Evolutionary conservation across 2,113 vertebrate species (phyloP).

Genomic region (Larimichthys polyactis): DNA sequence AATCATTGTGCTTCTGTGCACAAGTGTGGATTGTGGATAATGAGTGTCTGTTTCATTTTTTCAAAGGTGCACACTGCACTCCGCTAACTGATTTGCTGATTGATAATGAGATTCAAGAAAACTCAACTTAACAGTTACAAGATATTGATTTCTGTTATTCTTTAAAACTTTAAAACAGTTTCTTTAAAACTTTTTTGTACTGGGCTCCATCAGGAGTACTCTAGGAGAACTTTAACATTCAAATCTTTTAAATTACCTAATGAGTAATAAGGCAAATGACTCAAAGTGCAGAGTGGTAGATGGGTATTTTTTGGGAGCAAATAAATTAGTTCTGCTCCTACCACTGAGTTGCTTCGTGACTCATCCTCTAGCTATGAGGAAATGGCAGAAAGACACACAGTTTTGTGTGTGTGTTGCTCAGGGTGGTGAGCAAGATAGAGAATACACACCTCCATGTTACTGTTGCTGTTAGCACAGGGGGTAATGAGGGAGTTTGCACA

Average conservation of each 20-base stretch:
- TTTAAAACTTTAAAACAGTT: neutral
- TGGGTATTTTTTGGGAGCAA: conserved; percentile 13
- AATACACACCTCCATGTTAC: conserved; percentile 42
- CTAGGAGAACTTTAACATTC: neutral
- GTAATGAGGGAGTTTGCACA: conserved; percentile 51
- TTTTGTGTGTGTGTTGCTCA: conserved; percentile 31
- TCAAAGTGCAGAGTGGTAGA: conserved; percentile 24
- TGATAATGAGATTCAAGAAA: conserved; percentile 42
- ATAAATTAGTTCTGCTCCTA: conserved; percentile 42
- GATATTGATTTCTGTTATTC: neutral
- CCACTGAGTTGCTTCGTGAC: conserved; percentile 55
- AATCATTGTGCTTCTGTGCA: conserved; percentile 35
- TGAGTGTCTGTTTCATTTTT: conserved; percentile 35
- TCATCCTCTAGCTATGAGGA: conserved; percentile 45
- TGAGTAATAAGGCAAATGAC: conserved; percentile 13
- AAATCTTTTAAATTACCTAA: conserved; percentile 23
- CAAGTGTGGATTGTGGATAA: conserved; percentile 37
- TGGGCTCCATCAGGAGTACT: neutral
- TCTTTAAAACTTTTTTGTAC: neutral
- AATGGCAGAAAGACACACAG: conserved; percentile 38
- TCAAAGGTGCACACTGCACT: conserved; percentile 21
- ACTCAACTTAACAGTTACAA: neutral
- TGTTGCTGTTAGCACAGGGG: conserved; percentile 13
- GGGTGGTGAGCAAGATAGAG: conserved; percentile 41
- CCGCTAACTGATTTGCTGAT: conserved; percentile 12